Evolutionary conservation across 2,888 invertebrate species (phyloP).

Genomic region (Melieria omissa): DNA sequence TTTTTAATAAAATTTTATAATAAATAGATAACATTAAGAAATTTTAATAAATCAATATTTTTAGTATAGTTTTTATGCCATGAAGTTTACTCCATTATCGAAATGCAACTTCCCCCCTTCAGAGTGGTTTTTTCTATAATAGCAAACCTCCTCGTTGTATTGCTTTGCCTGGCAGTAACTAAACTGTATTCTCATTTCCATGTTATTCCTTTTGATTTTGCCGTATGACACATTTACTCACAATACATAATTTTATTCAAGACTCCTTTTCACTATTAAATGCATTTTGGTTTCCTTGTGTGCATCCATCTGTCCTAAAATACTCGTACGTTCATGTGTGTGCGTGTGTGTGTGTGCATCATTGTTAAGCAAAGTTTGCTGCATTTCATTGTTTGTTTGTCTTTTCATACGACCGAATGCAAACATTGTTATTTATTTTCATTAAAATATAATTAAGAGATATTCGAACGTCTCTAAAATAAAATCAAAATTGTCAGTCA

Average conservation of each 20-base stretch:
- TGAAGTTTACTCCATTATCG: background rate
- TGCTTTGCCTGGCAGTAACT: constrained; percentile 67
- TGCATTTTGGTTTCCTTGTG: background rate
- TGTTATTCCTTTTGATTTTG: constrained; percentile 19
- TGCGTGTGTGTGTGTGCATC: background rate
- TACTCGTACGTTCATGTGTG: constrained; percentile 7
- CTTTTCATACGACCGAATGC: background rate
- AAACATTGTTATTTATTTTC: too few relatives aligned
- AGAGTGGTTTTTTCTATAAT: background rate
- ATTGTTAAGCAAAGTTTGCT: constrained; percentile 3
- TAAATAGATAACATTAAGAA: too few relatives aligned
- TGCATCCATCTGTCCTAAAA: constrained; percentile 2
- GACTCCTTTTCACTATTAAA: constrained; percentile 8
- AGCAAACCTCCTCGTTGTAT: constrained; percentile 56
- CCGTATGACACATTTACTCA: constrained; percentile 1
- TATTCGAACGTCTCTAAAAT: too few relatives aligned
- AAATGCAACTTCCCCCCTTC: background rate
- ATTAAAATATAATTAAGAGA: too few relatives aligned
- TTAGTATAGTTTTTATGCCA: too few relatives aligned
- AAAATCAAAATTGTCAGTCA: too few relatives aligned
- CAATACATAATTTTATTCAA: background rate
- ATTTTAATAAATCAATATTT: too few relatives aligned
- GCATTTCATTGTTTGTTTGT: background rate
- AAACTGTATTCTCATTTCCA: constrained; percentile 36
- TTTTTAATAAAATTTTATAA: too few relatives aligned